phyloP scores from a whole-genome alignment of 23 tunicate genomes.

The Botrylloides violaceus region DNA sequence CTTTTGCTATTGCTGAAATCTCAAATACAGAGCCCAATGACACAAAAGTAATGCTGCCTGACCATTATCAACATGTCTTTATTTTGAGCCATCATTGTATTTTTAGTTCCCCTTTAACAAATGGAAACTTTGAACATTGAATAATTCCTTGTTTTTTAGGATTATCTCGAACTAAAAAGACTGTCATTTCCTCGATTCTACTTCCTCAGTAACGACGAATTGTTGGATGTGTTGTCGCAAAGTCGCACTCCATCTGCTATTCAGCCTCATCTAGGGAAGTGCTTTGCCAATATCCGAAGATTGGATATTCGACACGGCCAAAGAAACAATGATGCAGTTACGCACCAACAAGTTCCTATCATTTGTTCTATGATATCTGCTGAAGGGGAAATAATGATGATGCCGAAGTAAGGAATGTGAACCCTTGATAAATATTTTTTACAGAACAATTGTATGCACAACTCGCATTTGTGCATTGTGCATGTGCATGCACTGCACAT shows the following conservation, averaged over 20 bases:
- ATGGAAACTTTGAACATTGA: too few relatives aligned
- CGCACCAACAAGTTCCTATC: constrained; percentile 35
- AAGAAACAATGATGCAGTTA: not conserved
- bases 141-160: constrained; percentile 39
- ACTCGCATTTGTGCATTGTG: not conserved
- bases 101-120: not conserved
- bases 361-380: constrained; percentile 85
- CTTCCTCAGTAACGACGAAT: constrained; percentile 97
- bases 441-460: not conserved
- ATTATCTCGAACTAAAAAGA: constrained; percentile 80
- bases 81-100: too few relatives aligned
- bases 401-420: constrained; percentile 86
- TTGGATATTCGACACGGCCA: constrained; percentile 44
- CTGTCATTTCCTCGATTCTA: constrained; percentile 90
- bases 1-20: too few relatives aligned
- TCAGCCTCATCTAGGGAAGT: constrained; percentile 87
- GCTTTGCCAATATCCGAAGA: constrained; percentile 78
- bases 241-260: constrained; percentile 62
- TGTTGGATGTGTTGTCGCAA: constrained; percentile 69
- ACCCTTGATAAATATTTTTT: not conserved
- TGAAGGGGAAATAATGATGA: constrained; percentile 69
- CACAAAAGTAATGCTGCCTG: too few relatives aligned
- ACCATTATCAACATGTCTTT: not conserved
- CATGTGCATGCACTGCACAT: not conserved
- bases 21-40: too few relatives aligned